Percentiles rank a stretch among this genome's conserved stretches.
These are phyloP conservation scores for Ophion ellenae DNA, from an alignment of 2,888 invertebrate species.

Conservation along the genomic window DNA sequence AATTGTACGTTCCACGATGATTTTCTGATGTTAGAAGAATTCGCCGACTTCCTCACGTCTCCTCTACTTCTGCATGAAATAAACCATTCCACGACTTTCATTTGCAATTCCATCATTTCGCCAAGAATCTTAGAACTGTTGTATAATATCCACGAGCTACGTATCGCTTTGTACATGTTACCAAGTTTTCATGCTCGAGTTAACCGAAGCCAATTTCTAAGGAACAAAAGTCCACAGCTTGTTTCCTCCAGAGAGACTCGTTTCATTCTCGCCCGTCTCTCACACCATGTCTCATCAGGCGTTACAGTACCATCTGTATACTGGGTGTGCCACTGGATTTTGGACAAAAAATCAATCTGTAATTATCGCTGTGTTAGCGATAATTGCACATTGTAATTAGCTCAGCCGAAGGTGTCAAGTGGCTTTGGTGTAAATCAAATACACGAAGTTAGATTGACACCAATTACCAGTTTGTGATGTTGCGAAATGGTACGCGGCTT, in stretches of 20 bases:
- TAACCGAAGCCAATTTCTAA: constrained; percentile 40
- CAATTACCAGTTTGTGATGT: no score
- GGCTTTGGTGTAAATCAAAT: neutral
- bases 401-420: neutral
- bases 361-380: neutral
- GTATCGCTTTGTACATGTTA: constrained; percentile 22
- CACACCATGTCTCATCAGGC: neutral
- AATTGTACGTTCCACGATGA: neutral
- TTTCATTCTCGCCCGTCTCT: constrained; percentile 7
- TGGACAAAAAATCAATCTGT: neutral
- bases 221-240: constrained; percentile 23
- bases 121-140: constrained; percentile 2
- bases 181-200: constrained; percentile 15
- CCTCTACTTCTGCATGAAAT: constrained; percentile 1
- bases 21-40: neutral
- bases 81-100: neutral
- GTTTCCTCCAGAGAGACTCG: neutral
- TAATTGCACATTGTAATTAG: neutral
- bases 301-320: neutral
- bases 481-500: no score
- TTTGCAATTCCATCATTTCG: constrained; percentile 14
- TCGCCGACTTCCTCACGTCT: neutral
- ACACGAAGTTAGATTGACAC: neutral
- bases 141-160: constrained; percentile 10
- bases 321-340: neutral